Percentiles rank a stretch among this genome's conserved stretches.
Conservation (phyloP, 1,140 invertebrate species). For the Drosophila funebris region DNA sequence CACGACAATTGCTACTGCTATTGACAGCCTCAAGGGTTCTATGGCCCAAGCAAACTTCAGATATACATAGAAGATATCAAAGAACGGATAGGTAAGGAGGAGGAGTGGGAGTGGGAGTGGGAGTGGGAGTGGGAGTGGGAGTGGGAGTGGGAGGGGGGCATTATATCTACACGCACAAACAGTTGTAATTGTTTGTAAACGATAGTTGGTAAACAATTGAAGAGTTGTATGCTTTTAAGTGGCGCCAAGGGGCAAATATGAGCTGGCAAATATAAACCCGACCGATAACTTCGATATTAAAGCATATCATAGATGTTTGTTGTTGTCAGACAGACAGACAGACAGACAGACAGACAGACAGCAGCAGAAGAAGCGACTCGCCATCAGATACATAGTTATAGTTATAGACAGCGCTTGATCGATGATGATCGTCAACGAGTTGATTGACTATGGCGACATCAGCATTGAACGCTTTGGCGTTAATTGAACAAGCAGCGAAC, state of each 20-base stretch:
- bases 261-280: conserved; percentile 23
- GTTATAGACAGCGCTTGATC: conserved; percentile 41
- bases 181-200: conserved; percentile 81
- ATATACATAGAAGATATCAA: conserved; percentile 12
- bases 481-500: conserved; percentile 6
- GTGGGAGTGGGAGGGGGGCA: no score
- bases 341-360: conserved; percentile 50
- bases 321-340: conserved; percentile 29
- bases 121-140: not conserved
- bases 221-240: conserved; percentile 56
- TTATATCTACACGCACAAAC: conserved; percentile 42
- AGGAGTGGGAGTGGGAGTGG: not conserved
- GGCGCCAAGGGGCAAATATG: conserved; percentile 73
- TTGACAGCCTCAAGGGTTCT: conserved; percentile 51
- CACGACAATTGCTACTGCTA: conserved; percentile 35
- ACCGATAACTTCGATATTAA: conserved; percentile 37
- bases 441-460: conserved; percentile 5
- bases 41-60: conserved; percentile 20
- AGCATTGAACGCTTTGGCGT: no score
- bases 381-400: conserved; percentile 23
- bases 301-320: conserved; percentile 38
- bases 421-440: conserved; percentile 20
- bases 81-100: not conserved
- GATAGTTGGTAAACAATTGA: conserved; percentile 76
- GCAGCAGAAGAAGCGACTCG: conserved; percentile 32